These are phyloP conservation scores for Eueides isabella DNA, from an alignment of 1,140 invertebrate genomes.

Conservation along the genomic window DNA sequence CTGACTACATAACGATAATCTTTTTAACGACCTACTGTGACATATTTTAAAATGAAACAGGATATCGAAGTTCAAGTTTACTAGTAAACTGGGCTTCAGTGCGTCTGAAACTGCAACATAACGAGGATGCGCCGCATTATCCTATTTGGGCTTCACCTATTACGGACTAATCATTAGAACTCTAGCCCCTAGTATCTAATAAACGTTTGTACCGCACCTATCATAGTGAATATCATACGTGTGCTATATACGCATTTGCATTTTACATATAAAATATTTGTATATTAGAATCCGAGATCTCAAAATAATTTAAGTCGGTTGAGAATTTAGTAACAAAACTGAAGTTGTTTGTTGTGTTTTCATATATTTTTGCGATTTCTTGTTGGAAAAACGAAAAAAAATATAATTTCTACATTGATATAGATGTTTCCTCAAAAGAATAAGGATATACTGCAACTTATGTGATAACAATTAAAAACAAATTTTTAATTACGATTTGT, in stretches of 20 bases:
- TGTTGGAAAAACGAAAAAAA: not conserved
- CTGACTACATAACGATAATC: too few species aligned
- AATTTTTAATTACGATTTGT: too few species aligned
- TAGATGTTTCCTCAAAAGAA: not conserved
- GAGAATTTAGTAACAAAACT: not conserved
- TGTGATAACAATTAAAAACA: too few species aligned
- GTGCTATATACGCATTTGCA: not conserved
- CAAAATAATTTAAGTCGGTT: not conserved
- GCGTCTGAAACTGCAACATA: slow-evolving; percentile 62
- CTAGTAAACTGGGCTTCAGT: slow-evolving; percentile 51
- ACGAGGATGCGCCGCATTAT: slow-evolving; percentile 74
- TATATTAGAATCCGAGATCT: too few species aligned
- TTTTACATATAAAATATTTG: too few species aligned
- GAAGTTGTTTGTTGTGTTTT: not conserved
- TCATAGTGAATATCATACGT: not conserved
- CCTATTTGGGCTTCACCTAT: slow-evolving; percentile 69
- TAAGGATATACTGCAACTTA: too few species aligned
- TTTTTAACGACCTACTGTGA: too few species aligned
- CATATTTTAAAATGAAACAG: not conserved
- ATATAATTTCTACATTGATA: not conserved
- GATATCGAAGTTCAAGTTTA: slow-evolving; percentile 36
- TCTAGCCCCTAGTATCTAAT: slow-evolving; percentile 13
- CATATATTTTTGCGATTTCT: not conserved
- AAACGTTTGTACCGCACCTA: slow-evolving; percentile 20
- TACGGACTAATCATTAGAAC: slow-evolving; percentile 51